Conservation (phyloP, 1,140 invertebrate species). For the Rhagoletis pomonella region DNA sequence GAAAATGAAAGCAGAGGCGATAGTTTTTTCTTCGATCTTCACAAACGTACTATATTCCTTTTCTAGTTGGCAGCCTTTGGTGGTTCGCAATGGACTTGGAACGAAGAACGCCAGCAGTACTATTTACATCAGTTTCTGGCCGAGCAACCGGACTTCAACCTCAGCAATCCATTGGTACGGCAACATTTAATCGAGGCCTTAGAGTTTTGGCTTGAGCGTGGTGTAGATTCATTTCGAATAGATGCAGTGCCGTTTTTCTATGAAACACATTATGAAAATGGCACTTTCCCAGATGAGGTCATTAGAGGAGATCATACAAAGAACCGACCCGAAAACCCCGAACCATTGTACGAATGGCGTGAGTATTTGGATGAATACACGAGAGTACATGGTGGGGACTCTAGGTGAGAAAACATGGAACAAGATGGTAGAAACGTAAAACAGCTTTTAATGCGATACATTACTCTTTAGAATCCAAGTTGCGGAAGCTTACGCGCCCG, state of each 20-base stretch:
- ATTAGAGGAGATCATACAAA: slow-evolving; percentile 74
- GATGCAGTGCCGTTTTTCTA: slow-evolving; percentile 79
- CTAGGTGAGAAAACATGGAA: slow-evolving; percentile 35
- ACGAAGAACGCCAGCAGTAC: slow-evolving; percentile 77
- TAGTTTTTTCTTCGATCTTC: not conserved
- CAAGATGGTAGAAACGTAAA: no score
- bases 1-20: no score
- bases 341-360: slow-evolving; percentile 77
- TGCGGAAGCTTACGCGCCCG: slow-evolving; percentile 79
- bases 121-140: slow-evolving; percentile 81
- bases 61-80: slow-evolving; percentile 76
- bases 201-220: slow-evolving; percentile 83
- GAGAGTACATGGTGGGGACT: slow-evolving; percentile 64
- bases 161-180: slow-evolving; percentile 78
- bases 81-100: slow-evolving; percentile 80
- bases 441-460: not conserved
- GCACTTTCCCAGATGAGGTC: slow-evolving; percentile 76
- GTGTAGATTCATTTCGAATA: slow-evolving; percentile 86
- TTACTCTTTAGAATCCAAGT: slow-evolving; percentile 74
- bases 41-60: not conserved
- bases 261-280: slow-evolving; percentile 77
- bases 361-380: slow-evolving; percentile 75
- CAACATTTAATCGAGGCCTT: slow-evolving; percentile 81
- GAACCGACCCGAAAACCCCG: slow-evolving; percentile 75
- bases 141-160: slow-evolving; percentile 84